Conservation (phyloP, 2,113 vertebrate species). For the Trinectes maculatus region DNA sequence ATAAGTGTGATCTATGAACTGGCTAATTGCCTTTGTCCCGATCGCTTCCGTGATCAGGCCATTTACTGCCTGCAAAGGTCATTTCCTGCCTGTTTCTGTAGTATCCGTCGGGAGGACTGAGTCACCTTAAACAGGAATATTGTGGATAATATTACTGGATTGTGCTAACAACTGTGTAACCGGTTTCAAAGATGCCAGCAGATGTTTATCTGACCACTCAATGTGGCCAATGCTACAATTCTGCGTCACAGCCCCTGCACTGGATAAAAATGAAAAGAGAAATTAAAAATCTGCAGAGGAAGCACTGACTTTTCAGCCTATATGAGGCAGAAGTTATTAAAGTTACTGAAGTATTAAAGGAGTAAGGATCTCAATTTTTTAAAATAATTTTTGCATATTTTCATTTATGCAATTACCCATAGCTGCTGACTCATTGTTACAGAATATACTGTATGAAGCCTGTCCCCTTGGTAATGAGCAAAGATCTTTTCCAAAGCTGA, state of each 20-base stretch:
- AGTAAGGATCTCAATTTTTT: not conserved
- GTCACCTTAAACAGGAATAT: constrained; percentile 29
- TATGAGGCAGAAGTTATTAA: not conserved
- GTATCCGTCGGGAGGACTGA: constrained; percentile 40
- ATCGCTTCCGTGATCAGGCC: constrained; percentile 61
- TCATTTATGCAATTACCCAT: not conserved
- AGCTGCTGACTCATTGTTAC: constrained; percentile 1
- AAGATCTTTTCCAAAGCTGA: constrained; percentile 8
- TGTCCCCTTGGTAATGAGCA: not conserved
- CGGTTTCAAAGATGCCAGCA: constrained; percentile 36
- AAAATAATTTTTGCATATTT: constrained; percentile 8
- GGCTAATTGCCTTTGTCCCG: constrained; percentile 76
- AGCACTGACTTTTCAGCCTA: not conserved
- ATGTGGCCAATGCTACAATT: constrained; percentile 48
- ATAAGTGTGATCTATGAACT: constrained; percentile 74
- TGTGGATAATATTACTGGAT: constrained; percentile 41
- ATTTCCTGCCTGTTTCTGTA: constrained; percentile 57
- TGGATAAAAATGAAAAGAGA: constrained; percentile 27
- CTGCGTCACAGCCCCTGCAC: constrained; percentile 22
- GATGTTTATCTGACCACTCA: constrained; percentile 52
- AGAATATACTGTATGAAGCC: not conserved
- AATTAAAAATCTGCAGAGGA: constrained; percentile 8
- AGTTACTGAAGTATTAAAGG: not conserved
- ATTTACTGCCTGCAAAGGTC: constrained; percentile 68
- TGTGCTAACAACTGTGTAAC: constrained; percentile 60